Conservation (phyloP, 2,888 invertebrate species). For the Conops quadrifasciatus region DNA sequence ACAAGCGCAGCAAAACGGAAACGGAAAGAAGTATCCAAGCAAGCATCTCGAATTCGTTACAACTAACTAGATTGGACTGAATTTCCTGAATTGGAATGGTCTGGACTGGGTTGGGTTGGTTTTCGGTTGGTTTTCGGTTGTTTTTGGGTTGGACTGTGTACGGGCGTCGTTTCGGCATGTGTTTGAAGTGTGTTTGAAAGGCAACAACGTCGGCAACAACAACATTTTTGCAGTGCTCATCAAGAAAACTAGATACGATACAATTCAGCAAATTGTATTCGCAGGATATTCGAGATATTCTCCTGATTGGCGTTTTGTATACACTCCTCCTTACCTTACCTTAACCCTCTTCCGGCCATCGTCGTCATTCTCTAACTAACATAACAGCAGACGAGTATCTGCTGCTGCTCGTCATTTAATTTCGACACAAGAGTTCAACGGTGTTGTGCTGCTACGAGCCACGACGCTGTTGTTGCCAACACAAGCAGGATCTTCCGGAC, state of each 20-base stretch:
- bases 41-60: constrained; percentile 29
- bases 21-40: constrained; percentile 21
- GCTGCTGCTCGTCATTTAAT: constrained; percentile 32
- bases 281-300: constrained; percentile 36
- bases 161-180: neutral
- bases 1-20: constrained; percentile 2
- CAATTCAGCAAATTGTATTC: constrained; percentile 39
- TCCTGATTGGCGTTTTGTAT: constrained; percentile 35
- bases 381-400: neutral
- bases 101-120: too few species aligned
- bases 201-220: neutral
- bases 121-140: too few species aligned
- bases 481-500: too few species aligned
- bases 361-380: neutral
- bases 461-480: too few species aligned
- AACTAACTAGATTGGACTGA: neutral
- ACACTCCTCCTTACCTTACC: neutral
- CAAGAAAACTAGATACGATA: constrained; percentile 35
- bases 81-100: too few species aligned
- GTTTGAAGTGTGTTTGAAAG: neutral
- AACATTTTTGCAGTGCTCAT: constrained; percentile 34
- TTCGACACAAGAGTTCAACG: constrained; percentile 19
- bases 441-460: neutral
- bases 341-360: neutral
- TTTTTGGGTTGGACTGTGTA: neutral